Percentiles rank a stretch among this genome's conserved stretches.
phyloP scores from a whole-genome alignment of 2,888 invertebrate species.

The Abrostola triplasia region DNA sequence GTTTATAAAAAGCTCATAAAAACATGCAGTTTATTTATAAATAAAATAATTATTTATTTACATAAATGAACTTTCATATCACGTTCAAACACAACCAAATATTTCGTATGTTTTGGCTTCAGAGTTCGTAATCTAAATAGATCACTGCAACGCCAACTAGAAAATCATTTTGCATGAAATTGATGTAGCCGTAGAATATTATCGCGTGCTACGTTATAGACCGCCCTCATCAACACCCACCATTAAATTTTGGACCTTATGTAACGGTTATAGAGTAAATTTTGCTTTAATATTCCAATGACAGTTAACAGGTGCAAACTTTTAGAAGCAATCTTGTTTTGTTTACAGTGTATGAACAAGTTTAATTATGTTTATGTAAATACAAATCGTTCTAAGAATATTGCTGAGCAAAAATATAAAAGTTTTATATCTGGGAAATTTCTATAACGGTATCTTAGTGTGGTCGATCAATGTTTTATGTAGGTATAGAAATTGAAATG shows the following conservation, averaged over 20 bases:
- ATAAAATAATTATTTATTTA: too few species aligned
- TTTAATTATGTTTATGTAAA: slow-evolving; percentile 31
- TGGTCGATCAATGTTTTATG: neutral
- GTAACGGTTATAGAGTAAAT: neutral
- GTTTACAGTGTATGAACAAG: slow-evolving; percentile 21
- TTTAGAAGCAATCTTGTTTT: slow-evolving; percentile 5
- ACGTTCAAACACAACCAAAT: neutral
- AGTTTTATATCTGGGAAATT: slow-evolving; percentile 18
- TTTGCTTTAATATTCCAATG: neutral
- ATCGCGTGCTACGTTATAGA: neutral
- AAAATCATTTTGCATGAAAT: slow-evolving; percentile 5
- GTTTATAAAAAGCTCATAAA: too few species aligned
- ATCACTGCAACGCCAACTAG: neutral
- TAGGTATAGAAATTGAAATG: too few species aligned
- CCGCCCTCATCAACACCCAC: neutral
- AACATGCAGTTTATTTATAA: too few species aligned
- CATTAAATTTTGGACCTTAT: neutral
- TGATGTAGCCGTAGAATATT: neutral
- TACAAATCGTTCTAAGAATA: slow-evolving; percentile 22
- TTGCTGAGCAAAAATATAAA: slow-evolving; percentile 12
- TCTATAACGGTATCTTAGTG: slow-evolving; percentile 3
- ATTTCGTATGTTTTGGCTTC: neutral
- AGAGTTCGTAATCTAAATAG: neutral
- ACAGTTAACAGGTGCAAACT: slow-evolving; percentile 5
- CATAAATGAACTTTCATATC: too few species aligned